phyloP scores from a whole-genome alignment of 2,113 vertebrate species.

The Muntiacus muntjak region DNA sequence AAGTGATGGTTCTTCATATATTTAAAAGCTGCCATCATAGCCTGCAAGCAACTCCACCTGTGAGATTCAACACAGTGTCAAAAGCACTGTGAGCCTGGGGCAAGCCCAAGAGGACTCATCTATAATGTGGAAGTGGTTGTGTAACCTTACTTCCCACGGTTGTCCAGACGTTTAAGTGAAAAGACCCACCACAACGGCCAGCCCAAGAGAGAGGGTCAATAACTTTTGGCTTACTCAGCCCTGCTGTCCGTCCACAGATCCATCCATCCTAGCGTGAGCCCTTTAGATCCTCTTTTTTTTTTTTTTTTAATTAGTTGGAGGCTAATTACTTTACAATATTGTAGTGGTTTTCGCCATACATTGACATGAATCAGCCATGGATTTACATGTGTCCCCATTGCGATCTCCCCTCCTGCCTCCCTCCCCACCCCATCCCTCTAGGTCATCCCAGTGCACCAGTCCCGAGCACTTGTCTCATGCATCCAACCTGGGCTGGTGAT shows the following conservation, averaged over 20 bases:
- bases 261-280: not conserved
- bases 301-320: too few species aligned
- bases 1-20: not conserved
- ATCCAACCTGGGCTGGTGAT: too few species aligned
- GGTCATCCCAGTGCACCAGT: too few species aligned
- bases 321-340: too few species aligned
- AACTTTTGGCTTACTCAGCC: not conserved
- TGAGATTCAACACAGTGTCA: not conserved
- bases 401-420: too few species aligned
- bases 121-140: not conserved
- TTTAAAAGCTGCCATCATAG: not conserved
- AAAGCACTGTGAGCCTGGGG: not conserved
- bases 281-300: too few species aligned
- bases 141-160: not conserved
- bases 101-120: not conserved
- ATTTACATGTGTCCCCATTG: too few species aligned
- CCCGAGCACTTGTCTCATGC: too few species aligned
- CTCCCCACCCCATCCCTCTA: too few species aligned
- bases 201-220: accelerated
- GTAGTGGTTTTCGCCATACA: too few species aligned
- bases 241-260: not conserved
- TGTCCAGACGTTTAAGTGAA: not conserved
- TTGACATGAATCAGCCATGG: too few species aligned
- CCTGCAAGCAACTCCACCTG: not conserved
- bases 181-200: not conserved